Evolutionary conservation across 2,888 invertebrate genomes (phyloP).

Genomic region (Leucophora obtusa): DNA sequence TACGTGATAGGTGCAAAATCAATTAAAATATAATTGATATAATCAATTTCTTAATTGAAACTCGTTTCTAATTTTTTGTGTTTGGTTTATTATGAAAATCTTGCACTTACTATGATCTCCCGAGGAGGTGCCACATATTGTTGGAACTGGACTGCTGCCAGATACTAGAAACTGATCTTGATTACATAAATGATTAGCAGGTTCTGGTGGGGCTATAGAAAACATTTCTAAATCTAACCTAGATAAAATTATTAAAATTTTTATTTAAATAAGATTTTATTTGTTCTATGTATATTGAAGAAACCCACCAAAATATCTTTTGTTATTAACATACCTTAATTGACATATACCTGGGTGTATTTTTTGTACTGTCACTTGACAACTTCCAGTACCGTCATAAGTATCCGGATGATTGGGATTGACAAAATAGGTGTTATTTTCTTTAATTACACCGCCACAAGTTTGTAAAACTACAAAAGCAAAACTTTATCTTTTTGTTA

Average conservation of each 20-base stretch:
- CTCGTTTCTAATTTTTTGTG: too few relatives aligned
- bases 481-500: too few relatives aligned
- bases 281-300: too few relatives aligned
- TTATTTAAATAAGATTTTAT: background rate
- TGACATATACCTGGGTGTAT: conserved; percentile 89
- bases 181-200: conserved; percentile 87
- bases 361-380: conserved; percentile 90
- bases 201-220: conserved; percentile 86
- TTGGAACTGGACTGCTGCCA: conserved; percentile 88
- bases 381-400: conserved; percentile 89
- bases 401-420: conserved; percentile 87
- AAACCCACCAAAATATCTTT: too few relatives aligned
- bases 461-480: conserved; percentile 84
- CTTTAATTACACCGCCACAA: conserved; percentile 87
- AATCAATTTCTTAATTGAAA: too few relatives aligned
- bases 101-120: conserved; percentile 87
- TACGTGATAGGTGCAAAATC: too few relatives aligned
- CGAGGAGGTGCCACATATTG: conserved; percentile 88
- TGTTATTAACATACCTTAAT: conserved; percentile 82
- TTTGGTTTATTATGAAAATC: background rate
- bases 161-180: conserved; percentile 92
- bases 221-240: conserved; percentile 90
- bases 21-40: too few relatives aligned
- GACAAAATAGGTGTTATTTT: conserved; percentile 92
- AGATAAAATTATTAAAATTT: conserved; percentile 18